Evolutionary conservation across 2,888 invertebrate genomes (phyloP), one percentile per base, ranked within the genome.

Genomic region (Glaucopsyche alexis): DNA sequence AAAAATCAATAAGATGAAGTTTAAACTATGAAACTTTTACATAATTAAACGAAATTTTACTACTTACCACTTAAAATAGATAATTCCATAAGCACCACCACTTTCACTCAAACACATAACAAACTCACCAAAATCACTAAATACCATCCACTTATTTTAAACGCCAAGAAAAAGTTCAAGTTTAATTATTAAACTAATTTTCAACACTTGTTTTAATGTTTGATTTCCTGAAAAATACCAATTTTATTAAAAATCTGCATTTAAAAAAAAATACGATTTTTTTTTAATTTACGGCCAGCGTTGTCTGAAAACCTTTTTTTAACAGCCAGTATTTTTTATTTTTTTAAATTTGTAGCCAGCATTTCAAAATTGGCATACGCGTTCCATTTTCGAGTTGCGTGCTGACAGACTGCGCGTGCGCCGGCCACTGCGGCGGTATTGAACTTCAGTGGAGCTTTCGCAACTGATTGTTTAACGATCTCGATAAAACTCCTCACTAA

Each of bases 361-460:
- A 65, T 38, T 65, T 65, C 8, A 67, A 49, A 69, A 69, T 69
- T 69, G 29, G 45, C 69, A 69, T 47, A 69, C 69, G 49, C 49
- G 64, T 76, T 78, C 70, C 81, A 80, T 80, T 75, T 78, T 75
- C 0, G 29, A 29, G 75, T 76, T 81, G 85, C 89, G 92, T 91
- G 91, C 85, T 87, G 76, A 84, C 88, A 80, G 82, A 82, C 79
- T 85, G 89, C 90, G 87, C 85, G 90, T 88, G 86, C 82, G 85
- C 78, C 83, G 82, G 79, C 81, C 83, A 91, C 91, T 91, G 91
- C 83, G 82, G 69, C 80, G 85, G 83, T 87, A 85, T 87, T 91
- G 91, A 92, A 91, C 91, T 90, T 90, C 90, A 86, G 85, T 85
- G 85, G 87, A 86, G 83, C 86, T 86, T 88, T 87, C 86, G 83